Base-by-base conservation (phyloP, 1,140 invertebrate species). In the Bombus confusus region DNA sequence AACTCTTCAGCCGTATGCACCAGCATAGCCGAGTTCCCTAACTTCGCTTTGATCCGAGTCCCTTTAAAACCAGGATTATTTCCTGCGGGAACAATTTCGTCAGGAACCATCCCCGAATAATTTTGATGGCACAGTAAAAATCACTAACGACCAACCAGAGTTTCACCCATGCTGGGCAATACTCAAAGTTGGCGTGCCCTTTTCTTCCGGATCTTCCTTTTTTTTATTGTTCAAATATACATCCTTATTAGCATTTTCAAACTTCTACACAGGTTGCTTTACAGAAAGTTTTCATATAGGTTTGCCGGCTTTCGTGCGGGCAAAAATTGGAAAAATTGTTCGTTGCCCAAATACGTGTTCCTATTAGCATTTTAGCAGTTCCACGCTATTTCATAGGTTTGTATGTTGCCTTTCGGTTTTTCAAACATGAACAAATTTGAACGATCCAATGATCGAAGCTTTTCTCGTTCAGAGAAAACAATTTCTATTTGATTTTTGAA, bases 41-140 rank as follows among this genome's bases (percentile, higher is more conserved):
- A 18, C 62, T 28, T 12, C 72, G 28, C n/a, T 84, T 79, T 77
- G 59, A 76, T 52, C 31, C 39, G 28, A 37, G 37, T 22, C 34
- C 59, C 81, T 39, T 66, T 77, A 47, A 76, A 77, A 83, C 59
- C 28, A 22, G 31, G 34, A 66, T 76, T 52, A 76, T 83, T 76
- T 77, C 81, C 59, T 39, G 22, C 41, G 41, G 59, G 41, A 68
- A 34, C 34, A 76, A 74, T 83, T 37, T 66, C 43, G 15, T 18
- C 41, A 3, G 73, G 18, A 68, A 68, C 47, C 73, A 62, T 52
- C 12, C 9, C 8, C 41, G 39, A n/a, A 52, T 43, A 37, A 66
- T 83, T 66, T 39, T 31, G 4, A 64, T 18, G 9, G 2, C 28
- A 22, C 15, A 28, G 2, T 83, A 74, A 75, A 75, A 76, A 83